Base-by-base conservation (phyloP, 2,888 invertebrate genomes). In the Eristalis pertinax region DNA sequence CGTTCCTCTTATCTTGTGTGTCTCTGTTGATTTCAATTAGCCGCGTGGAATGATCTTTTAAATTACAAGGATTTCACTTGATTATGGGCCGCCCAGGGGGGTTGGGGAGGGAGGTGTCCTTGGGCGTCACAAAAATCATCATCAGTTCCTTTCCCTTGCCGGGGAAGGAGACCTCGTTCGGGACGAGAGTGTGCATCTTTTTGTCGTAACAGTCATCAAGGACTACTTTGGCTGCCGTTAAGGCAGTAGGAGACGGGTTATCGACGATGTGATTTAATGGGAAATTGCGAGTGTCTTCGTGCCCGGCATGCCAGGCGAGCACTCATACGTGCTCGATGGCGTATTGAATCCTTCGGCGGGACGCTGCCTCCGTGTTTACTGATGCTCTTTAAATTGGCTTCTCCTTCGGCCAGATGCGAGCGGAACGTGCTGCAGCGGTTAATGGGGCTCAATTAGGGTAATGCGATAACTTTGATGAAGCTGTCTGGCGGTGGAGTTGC, bases 271-370 rank as follows among this genome's bases (percentile, higher is more conserved):
- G 73, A 79, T 73, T 73, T 73, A 26, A 65, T 79, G 60, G 67
- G 65, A 72, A 65, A 65, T 67, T 73, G 72, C 56, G 72, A 79
- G 73, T 62, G 65, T 29, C 65, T 70, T 78, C 78, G 78, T 64
- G 78, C 70, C 29, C 22, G 29, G 70, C 70, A 78, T 78, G 43
- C 64, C 70, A 10, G 50, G 19, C 50, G 50, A 50, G n/a, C 72
- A 64, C 11, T 38, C 38, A 72, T 72, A 72, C 78, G 78, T 78
- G 78, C 50, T 58, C 19, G 35, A 70, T 70, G 68, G 62, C 68
- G n/a, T 13, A 4, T 69, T 24, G 35, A 63, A 35, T 69, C 32
- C n/a, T 43, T 5, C 43, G 13, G 38, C 3, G 38, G 13, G n/a
- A 15, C 41, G 15, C n/a, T n/a, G n/a, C 13, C 43, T 7, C 1